Conservation (phyloP, 2,888 invertebrate species). For the Drosophila ezoana region DNA sequence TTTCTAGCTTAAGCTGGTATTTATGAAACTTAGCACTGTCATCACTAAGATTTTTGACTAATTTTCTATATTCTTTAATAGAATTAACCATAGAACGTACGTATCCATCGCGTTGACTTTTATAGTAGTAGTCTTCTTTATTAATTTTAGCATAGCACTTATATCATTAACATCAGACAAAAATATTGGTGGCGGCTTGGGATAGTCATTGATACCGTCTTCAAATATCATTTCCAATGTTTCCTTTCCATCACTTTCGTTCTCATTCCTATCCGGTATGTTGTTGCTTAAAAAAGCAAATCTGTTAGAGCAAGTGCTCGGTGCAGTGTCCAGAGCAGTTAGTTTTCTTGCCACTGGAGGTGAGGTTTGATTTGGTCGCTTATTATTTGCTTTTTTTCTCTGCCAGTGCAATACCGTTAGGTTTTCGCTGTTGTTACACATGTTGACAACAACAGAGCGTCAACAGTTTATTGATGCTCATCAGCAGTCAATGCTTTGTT, state of each 20-base stretch:
- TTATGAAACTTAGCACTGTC: not conserved
- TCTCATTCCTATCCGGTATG: too few relatives aligned
- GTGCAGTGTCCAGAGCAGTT: not conserved
- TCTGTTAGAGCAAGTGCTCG: not conserved
- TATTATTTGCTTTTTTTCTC: not conserved
- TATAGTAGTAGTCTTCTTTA: not conserved
- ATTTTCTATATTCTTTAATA: not conserved
- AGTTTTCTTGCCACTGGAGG: not conserved
- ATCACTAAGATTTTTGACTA: not conserved
- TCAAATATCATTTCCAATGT: too few relatives aligned
- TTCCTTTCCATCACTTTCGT: too few relatives aligned
- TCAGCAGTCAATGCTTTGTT: not conserved
- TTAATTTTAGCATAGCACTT: not conserved
- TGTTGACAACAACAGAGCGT: not conserved
- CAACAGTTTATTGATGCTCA: not conserved
- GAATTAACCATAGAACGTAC: not conserved
- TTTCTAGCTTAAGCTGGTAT: too few relatives aligned
- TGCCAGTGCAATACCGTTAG: not conserved
- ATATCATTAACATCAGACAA: not conserved
- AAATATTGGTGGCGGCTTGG: not conserved
- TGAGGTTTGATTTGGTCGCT: constrained; percentile 11
- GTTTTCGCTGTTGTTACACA: not conserved
- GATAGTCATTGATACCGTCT: too few relatives aligned
- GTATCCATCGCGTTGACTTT: not conserved
- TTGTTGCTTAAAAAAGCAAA: not conserved